Base-by-base conservation (phyloP, 2,888 invertebrate genomes). In the Fragum whitleyi region DNA sequence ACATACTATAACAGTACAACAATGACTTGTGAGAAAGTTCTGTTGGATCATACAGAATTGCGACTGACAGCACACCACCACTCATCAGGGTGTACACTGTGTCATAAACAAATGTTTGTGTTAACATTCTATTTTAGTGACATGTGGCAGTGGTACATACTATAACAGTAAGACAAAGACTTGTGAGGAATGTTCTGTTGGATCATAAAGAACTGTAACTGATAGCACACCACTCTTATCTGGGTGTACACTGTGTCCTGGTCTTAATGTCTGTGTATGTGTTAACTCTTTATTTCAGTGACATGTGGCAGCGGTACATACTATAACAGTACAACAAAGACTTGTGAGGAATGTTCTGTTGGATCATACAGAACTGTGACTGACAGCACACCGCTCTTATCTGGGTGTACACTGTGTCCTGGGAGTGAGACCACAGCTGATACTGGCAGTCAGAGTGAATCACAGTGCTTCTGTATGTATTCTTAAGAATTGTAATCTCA, bases 381-480 rank as follows among this genome's bases (percentile, higher is more conserved):
- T 3, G 16, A 29, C 0, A 59, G 16, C n/a, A 83, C 77, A 9
- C 26, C 23, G 0, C n/a, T 61, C 19, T 21, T 74, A 21, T 81
- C 84, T 7, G 23, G n/a, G 9, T 84, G 84, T 67, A 76, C 74
- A 28, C 11, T 19, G 11, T 84, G 84, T 69, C 53, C 67, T 16
- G 84, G 84, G 9, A 84, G 84, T 74, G 81, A 77, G 29, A 84
- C 81, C 11, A 84, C 84, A 1, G 67, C 26, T 26, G 57, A 72
- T 51, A 65, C 28, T 19, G 84, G 84, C 19, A 42, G 76, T 0
- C 76, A 73, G 2, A 68, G 70, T 11, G 42, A 6, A 3, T 21
- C 14, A n/a, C 67, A 47, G 26, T 84, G 84, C 32, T 79, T 81
- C 53, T 57, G 84, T 84, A 55, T 55, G 71, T 73, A 36, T 36